Percentiles rank a stretch among this genome's conserved stretches.
Evolutionary conservation across 2,888 invertebrate genomes (phyloP).

Genomic region (Digitonthophagus gazella): DNA sequence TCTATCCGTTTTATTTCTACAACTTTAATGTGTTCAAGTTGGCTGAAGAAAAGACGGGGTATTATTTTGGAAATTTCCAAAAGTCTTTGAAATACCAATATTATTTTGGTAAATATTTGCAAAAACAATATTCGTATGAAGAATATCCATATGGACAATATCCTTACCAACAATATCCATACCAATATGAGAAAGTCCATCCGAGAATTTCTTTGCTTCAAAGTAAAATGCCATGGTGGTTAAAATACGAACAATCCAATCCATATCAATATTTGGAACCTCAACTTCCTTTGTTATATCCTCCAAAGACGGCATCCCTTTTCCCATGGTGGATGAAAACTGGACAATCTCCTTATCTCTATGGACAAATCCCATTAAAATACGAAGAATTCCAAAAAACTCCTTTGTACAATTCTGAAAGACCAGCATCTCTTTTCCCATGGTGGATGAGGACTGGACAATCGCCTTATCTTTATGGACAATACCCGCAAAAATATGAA

Average conservation of each 20-base stretch:
- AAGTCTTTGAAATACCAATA: neutral
- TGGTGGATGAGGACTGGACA: no score
- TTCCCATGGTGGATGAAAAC: no score
- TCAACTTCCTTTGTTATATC: neutral
- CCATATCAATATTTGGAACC: conserved; percentile 2
- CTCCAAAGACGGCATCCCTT: neutral
- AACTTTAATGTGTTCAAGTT: conserved; percentile 65
- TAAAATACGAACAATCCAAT: conserved; percentile 1
- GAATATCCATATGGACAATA: neutral
- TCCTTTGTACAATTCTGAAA: no score
- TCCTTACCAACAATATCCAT: neutral
- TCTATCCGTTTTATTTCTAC: conserved; percentile 70
- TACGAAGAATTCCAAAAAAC: neutral
- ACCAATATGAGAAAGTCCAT: neutral
- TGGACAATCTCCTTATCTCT: neutral
- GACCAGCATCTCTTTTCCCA: neutral
- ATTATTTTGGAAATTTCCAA: conserved; percentile 13
- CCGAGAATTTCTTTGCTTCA: no score
- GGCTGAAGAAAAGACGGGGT: conserved; percentile 53
- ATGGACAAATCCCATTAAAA: neutral
- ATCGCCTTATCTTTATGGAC: no score
- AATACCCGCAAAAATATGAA: neutral
- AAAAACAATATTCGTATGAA: neutral
- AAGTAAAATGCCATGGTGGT: neutral
- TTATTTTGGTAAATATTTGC: neutral